Percentiles rank a stretch among this genome's conserved stretches.
Conservation (phyloP, 2,888 invertebrate species). For the Synanthedon tipuliformis region DNA sequence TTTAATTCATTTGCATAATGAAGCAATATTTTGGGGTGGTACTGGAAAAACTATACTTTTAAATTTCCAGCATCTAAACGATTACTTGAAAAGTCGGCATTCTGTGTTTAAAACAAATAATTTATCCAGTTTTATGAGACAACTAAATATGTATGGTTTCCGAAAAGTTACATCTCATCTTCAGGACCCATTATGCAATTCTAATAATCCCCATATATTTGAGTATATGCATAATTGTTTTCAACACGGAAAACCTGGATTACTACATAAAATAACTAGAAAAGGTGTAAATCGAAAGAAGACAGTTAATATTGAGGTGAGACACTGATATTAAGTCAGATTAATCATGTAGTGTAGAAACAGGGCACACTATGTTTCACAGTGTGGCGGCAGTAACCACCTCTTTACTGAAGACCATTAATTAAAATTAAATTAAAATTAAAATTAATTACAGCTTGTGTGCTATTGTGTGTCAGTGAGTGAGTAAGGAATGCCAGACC, state of each 20-base stretch:
- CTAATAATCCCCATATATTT: conserved; percentile 70
- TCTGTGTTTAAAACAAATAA: conserved; percentile 72
- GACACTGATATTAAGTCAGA: no score
- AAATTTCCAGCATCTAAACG: conserved; percentile 69
- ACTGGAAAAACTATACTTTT: conserved; percentile 71
- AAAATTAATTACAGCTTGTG: no score
- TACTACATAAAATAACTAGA: conserved; percentile 66
- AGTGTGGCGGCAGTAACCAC: no score
- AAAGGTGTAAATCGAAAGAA: conserved; percentile 40
- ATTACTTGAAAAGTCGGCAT: conserved; percentile 62
- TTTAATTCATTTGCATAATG: conserved; percentile 69
- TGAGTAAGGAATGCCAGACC: no score
- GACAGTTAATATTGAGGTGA: no score
- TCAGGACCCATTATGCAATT: conserved; percentile 68
- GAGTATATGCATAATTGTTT: conserved; percentile 72
- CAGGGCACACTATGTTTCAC: no score
- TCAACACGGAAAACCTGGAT: conserved; percentile 62
- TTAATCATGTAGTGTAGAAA: no score
- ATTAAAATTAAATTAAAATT: no score
- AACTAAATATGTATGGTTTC: conserved; percentile 73
- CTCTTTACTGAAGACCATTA: no score
- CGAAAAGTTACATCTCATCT: conserved; percentile 72
- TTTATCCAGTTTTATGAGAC: conserved; percentile 72
- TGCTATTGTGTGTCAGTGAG: no score
- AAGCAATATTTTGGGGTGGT: conserved; percentile 73